Conservation (phyloP, 2,888 invertebrate genomes). For the Brachynemurus nebulosus region DNA sequence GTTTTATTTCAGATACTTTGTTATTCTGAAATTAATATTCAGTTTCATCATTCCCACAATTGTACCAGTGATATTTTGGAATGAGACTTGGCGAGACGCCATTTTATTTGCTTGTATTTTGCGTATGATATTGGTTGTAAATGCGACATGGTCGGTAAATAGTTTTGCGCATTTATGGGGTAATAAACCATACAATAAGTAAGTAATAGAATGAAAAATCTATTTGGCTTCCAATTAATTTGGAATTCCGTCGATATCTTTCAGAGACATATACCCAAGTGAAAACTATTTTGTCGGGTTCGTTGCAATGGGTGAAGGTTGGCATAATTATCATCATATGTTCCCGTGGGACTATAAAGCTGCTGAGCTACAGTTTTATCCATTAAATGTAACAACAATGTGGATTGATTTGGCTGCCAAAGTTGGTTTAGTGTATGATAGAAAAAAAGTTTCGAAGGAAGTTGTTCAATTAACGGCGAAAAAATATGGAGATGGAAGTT, state of each 20-base stretch:
- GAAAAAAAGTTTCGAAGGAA: conserved; percentile 44
- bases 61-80: conserved; percentile 41
- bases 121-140: conserved; percentile 36
- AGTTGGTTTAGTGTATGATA: conserved; percentile 57
- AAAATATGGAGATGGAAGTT: conserved; percentile 41
- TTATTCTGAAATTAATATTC: conserved; percentile 34
- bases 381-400: conserved; percentile 48
- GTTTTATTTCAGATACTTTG: conserved; percentile 20
- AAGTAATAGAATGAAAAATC: background rate
- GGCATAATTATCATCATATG: conserved; percentile 38
- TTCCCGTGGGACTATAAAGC: conserved; percentile 32
- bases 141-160: conserved; percentile 45
- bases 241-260: conserved; percentile 15
- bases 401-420: conserved; percentile 49
- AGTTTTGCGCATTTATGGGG: conserved; percentile 40
- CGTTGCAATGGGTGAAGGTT: conserved; percentile 32
- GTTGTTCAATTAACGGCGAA: conserved; percentile 34
- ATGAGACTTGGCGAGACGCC: conserved; percentile 35
- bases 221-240: background rate
- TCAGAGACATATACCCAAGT: conserved; percentile 37
- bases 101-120: conserved; percentile 34
- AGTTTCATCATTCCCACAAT: conserved; percentile 42
- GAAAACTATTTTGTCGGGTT: conserved; percentile 37
- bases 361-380: conserved; percentile 27
- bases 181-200: conserved; percentile 16